Evolutionary conservation across 2,797 vertebrate genomes (phyloP).

Genomic region (Sebastiscus albofasciatus): DNA sequence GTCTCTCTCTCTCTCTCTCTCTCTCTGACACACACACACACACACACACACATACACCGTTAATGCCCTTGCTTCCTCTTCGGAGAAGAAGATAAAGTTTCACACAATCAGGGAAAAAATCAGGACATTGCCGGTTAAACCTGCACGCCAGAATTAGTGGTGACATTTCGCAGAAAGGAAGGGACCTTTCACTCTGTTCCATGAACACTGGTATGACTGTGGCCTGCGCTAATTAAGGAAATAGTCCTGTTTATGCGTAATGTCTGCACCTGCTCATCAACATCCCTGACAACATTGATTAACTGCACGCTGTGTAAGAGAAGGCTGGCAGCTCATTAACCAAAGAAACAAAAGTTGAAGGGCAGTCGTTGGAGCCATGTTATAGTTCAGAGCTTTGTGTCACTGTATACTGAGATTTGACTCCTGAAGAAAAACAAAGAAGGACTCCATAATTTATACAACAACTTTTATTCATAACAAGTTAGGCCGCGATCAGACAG

Average conservation of each 20-base stretch:
- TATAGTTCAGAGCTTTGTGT: constrained; percentile 13
- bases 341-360: constrained; percentile 34
- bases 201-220: constrained; percentile 31
- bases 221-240: constrained; percentile 51
- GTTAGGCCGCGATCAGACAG: background rate
- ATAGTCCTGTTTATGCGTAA: constrained; percentile 42
- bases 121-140: background rate
- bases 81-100: constrained; percentile 5
- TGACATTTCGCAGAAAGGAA: constrained; percentile 14
- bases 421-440: background rate
- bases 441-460: background rate
- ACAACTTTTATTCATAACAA: background rate
- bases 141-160: constrained; percentile 1
- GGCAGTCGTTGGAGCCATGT: background rate
- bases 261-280: constrained; percentile 66
- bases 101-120: background rate
- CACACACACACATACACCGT: background rate
- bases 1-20: background rate
- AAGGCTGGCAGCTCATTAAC: constrained; percentile 49
- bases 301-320: constrained; percentile 29
- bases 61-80: background rate
- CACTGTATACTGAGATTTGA: background rate
- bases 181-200: constrained; percentile 22
- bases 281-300: constrained; percentile 59
- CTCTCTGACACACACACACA: background rate